Percentiles rank a stretch among this genome's conserved stretches.
phyloP scores from a whole-genome alignment of 2,797 vertebrate species.

The Sitta carolinensis region DNA sequence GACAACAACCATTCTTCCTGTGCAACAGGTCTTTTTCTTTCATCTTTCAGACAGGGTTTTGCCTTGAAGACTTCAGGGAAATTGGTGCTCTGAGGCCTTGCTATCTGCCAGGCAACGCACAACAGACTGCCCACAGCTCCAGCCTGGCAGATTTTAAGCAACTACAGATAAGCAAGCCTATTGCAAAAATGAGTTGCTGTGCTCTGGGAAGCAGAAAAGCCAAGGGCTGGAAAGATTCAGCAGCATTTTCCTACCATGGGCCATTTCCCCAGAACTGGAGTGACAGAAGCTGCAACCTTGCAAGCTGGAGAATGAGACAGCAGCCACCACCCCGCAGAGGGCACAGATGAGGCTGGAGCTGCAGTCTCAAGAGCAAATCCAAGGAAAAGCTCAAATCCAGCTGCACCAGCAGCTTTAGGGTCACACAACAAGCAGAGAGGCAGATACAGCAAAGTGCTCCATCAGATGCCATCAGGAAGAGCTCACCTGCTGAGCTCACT shows the following conservation, averaged over 20 bases:
- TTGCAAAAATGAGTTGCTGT: background rate
- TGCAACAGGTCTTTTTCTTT: background rate
- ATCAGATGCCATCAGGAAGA: background rate
- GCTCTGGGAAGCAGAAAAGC: background rate
- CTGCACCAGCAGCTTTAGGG: background rate
- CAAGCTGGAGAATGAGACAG: background rate
- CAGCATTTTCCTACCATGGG: background rate
- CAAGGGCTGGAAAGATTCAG: background rate
- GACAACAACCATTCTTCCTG: background rate
- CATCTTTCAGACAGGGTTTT: background rate
- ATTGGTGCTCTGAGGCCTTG: background rate
- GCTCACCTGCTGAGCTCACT: background rate
- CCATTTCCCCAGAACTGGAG: background rate
- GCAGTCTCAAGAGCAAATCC: background rate
- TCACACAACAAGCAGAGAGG: background rate
- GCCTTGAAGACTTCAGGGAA: background rate
- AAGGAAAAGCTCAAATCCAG: background rate
- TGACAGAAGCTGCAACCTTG: background rate
- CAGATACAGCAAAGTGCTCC: background rate
- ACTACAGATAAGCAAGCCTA: background rate
- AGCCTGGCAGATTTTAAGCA: background rate
- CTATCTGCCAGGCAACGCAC: background rate
- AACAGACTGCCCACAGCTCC: background rate
- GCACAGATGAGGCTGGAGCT: background rate
- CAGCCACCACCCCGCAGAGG: background rate